Evolutionary conservation across 2,113 vertebrate species (phyloP).

Genomic region (Tichodroma muraria): DNA sequence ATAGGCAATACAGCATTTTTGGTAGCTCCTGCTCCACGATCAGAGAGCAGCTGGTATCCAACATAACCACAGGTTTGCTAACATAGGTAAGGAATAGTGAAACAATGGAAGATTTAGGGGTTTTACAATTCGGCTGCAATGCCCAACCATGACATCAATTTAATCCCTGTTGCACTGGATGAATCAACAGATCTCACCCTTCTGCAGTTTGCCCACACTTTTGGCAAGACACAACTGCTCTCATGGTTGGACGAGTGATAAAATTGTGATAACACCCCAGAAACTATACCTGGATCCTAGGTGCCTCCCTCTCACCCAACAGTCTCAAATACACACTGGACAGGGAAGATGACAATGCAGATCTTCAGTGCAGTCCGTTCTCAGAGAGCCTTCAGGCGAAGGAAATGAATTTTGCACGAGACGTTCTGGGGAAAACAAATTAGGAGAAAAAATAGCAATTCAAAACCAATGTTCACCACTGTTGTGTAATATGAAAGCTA

Average conservation of each 20-base stretch:
- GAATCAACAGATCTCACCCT: neutral
- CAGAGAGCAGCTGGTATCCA: neutral
- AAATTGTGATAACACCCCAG: neutral
- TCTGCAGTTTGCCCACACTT: neutral
- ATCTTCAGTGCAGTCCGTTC: neutral
- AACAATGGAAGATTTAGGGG: neutral
- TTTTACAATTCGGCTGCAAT: neutral
- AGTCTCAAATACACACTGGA: neutral
- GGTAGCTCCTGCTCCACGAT: neutral
- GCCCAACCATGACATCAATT: neutral
- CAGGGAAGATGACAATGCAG: neutral
- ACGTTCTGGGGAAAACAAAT: neutral
- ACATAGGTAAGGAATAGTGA: neutral
- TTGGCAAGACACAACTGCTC: neutral
- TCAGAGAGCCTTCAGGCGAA: neutral
- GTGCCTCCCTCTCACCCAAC: neutral
- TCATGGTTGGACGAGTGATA: neutral
- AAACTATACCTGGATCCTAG: neutral
- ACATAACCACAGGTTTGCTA: neutral
- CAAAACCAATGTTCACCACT: neutral
- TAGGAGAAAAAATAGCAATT: neutral
- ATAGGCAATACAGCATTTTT: neutral
- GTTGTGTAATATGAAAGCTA: neutral
- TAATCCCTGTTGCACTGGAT: neutral
- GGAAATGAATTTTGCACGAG: neutral